phyloP scores from a whole-genome alignment of 2,888 invertebrate species.

The Monoplex corrugatus region DNA sequence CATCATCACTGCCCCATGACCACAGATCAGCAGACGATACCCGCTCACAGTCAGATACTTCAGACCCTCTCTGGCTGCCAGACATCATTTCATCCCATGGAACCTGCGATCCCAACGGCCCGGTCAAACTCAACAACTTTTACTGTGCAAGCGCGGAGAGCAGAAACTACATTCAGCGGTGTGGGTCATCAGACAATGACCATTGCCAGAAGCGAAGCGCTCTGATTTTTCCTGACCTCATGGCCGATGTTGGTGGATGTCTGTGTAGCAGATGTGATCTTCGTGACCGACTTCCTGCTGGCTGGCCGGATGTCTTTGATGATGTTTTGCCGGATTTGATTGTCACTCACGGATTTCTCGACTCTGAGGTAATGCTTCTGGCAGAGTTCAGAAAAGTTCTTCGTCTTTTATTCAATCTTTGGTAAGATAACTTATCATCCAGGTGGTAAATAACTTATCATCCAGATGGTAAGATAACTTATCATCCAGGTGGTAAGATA shows the following conservation, averaged over 20 bases:
- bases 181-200: not conserved
- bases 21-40: not conserved
- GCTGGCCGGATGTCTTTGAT: not conserved
- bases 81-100: slow-evolving; percentile 1
- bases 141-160: not conserved
- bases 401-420: too few relatives aligned
- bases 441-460: too few relatives aligned
- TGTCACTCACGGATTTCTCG: not conserved
- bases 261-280: not conserved
- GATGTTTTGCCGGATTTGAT: slow-evolving; percentile 7
- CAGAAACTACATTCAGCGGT: not conserved
- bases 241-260: slow-evolving; percentile 15
- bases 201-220: slow-evolving; percentile 10
- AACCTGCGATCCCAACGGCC: too few relatives aligned
- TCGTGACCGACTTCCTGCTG: not conserved
- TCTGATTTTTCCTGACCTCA: not conserved
- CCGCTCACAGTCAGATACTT: not conserved
- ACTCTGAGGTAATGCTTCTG: not conserved
- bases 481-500: too few relatives aligned
- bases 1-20: not conserved
- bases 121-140: not conserved
- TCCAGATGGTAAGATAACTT: too few relatives aligned
- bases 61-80: not conserved
- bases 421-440: too few relatives aligned
- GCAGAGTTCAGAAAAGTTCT: too few relatives aligned